Evolutionary conservation across 2,113 vertebrate species (phyloP).

Genomic region (Eublepharis macularius): DNA sequence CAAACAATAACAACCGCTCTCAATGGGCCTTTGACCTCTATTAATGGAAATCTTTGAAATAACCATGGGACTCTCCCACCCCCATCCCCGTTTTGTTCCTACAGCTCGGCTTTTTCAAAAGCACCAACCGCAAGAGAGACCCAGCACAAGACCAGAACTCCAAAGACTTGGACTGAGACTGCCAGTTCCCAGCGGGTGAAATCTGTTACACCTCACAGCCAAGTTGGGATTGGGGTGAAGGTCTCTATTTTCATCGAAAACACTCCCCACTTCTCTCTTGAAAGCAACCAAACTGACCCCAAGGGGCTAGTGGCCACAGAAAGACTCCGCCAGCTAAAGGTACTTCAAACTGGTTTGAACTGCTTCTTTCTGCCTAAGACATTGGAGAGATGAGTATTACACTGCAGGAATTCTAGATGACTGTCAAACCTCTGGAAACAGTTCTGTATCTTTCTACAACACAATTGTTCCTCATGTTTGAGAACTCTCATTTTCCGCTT

Average conservation of each 20-base stretch:
- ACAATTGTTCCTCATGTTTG: too few relatives aligned
- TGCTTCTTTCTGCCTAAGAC: conserved; percentile 11
- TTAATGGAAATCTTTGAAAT: not conserved
- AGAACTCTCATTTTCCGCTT: not conserved
- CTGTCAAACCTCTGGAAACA: not conserved
- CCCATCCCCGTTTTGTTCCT: conserved; percentile 14
- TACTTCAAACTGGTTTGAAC: conserved; percentile 31
- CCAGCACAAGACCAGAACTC: conserved; percentile 65
- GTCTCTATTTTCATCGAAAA: not conserved
- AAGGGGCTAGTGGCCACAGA: accelerated
- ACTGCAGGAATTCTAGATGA: not conserved
- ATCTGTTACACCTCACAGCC: not conserved
- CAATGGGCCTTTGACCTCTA: too few relatives aligned
- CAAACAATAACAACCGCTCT: too few relatives aligned
- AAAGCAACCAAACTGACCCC: not conserved
- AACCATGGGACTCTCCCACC: accelerated
- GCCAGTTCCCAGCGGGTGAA: too few relatives aligned
- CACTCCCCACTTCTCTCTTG: not conserved
- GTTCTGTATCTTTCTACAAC: not conserved
- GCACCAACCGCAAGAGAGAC: conserved; percentile 74
- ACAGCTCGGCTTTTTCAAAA: conserved; percentile 94
- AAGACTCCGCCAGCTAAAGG: not conserved
- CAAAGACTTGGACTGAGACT: conserved; percentile 77
- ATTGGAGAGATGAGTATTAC: not conserved
- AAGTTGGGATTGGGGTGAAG: conserved; percentile 2